A percentile compares a stretch with the other conserved stretches of the same genome.
phyloP scores from a whole-genome alignment of 2,888 invertebrate species.

The Furcula furcula region DNA sequence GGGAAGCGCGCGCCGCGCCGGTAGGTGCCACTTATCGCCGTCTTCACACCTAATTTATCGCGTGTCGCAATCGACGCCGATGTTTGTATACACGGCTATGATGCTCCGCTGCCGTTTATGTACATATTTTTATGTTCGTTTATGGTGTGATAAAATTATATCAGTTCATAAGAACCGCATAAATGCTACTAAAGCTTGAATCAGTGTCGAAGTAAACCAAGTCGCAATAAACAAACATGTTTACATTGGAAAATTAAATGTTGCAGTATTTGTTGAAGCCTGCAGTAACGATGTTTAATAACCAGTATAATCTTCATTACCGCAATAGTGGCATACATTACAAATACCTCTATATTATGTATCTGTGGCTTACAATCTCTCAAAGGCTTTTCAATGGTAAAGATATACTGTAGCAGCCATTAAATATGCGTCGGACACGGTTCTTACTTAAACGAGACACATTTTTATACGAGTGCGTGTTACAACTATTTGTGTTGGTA shows the following conservation, averaged over 20 bases:
- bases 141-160: slow-evolving; percentile 32
- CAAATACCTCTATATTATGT: too few species aligned
- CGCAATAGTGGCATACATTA: too few species aligned
- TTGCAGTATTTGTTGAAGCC: too few species aligned
- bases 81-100: slow-evolving; percentile 52
- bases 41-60: slow-evolving; percentile 78
- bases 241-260: too few species aligned
- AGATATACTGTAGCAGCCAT: too few species aligned
- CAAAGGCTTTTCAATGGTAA: neutral
- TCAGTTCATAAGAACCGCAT: slow-evolving; percentile 22
- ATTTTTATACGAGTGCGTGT: slow-evolving; percentile 18
- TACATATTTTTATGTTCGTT: slow-evolving; percentile 29
- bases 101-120: slow-evolving; percentile 37
- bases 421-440: slow-evolving; percentile 8
- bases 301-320: too few species aligned
- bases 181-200: too few species aligned
- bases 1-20: slow-evolving; percentile 33
- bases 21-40: slow-evolving; percentile 67
- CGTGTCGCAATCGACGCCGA: slow-evolving; percentile 59
- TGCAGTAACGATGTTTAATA: too few species aligned
- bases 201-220: too few species aligned
- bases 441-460: slow-evolving; percentile 8
- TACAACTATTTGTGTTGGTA: slow-evolving; percentile 34
- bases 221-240: too few species aligned
- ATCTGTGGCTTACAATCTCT: too few species aligned